A percentile compares a stretch with the other conserved stretches of the same genome.
Evolutionary conservation across 2,797 vertebrate species (phyloP).

Genomic region (Myiothlypis chrysogaster): DNA sequence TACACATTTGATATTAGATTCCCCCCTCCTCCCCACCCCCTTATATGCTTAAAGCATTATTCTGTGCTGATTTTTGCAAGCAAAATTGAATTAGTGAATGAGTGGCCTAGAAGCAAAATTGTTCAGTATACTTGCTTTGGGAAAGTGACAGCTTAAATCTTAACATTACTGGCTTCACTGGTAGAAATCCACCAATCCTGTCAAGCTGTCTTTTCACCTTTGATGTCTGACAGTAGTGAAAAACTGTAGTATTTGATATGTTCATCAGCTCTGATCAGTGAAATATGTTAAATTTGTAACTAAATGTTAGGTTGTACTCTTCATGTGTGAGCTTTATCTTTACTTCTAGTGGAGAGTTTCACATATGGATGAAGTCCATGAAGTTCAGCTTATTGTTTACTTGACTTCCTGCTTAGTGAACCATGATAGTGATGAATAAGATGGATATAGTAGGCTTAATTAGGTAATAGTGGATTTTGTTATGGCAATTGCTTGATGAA

Average conservation of each 20-base stretch:
- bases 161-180: slow-evolving; percentile 1
- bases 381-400: background rate
- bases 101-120: background rate
- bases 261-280: background rate
- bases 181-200: background rate
- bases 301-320: background rate
- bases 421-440: background rate
- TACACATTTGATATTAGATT: background rate
- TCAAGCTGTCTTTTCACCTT: background rate
- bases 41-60: background rate
- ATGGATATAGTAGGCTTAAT: background rate
- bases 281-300: background rate
- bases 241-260: background rate
- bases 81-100: background rate
- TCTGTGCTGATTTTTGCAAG: background rate
- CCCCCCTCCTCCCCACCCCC: rapidly evolving
- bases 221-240: slow-evolving; percentile 1
- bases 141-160: slow-evolving; percentile 27
- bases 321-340: background rate
- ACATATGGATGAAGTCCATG: background rate
- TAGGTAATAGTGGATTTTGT: background rate
- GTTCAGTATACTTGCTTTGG: background rate
- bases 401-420: background rate
- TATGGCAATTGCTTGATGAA: background rate
- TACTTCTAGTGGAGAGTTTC: background rate